A percentile compares a stretch with the other conserved stretches of the same genome.
phyloP scores from a whole-genome alignment of 2,797 vertebrate species.

The Glyptemys insculpta region DNA sequence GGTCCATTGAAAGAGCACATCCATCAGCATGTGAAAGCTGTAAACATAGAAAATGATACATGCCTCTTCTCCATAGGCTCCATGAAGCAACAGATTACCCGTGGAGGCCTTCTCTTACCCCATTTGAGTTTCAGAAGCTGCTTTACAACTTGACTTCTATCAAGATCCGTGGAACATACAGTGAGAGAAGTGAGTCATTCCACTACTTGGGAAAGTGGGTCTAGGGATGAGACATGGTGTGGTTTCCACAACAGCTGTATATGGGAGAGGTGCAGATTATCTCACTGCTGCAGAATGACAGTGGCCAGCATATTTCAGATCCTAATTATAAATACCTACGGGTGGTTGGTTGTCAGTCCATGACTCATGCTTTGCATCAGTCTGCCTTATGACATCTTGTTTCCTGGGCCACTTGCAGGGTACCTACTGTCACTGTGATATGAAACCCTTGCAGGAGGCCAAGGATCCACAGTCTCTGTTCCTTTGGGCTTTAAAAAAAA shows the following conservation, averaged over 20 bases:
- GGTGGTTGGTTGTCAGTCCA: background rate
- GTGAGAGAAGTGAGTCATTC: constrained; percentile 89
- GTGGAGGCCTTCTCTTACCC: constrained; percentile 90
- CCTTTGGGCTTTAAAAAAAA: background rate
- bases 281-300: background rate
- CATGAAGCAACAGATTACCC: constrained; percentile 93
- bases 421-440: background rate
- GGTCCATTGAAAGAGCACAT: constrained; percentile 9
- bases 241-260: background rate
- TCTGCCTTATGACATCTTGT: background rate
- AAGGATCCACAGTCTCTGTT: background rate
- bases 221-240: accelerated
- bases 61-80: constrained; percentile 82
- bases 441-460: background rate
- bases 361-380: background rate
- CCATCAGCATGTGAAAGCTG: background rate
- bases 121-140: constrained; percentile 95
- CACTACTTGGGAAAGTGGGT: background rate
- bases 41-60: background rate
- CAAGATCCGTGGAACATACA: constrained; percentile 97
- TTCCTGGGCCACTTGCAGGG: background rate
- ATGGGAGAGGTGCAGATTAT: background rate
- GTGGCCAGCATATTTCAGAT: background rate
- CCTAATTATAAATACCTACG: background rate
- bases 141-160: constrained; percentile 94